These are phyloP conservation scores for Anthonomus grandis DNA, from an alignment of 1,140 invertebrate species.

Conservation along the genomic window DNA sequence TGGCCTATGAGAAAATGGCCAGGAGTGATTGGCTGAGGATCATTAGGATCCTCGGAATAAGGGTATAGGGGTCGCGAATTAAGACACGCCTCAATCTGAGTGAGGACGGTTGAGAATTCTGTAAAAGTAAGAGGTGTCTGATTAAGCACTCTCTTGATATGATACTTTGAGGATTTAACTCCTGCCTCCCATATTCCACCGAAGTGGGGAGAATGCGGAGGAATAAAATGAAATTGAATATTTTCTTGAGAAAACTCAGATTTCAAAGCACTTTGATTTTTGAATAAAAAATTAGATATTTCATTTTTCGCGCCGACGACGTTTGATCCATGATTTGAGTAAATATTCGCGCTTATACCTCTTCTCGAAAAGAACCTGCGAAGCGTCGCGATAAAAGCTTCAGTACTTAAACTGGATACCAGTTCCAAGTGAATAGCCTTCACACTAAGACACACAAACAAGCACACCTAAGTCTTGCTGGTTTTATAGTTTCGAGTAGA, in stretches of 20 bases:
- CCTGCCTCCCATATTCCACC: constrained; percentile 28
- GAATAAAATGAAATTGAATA: constrained; percentile 19
- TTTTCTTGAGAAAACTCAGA: not conserved
- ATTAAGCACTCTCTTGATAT: constrained; percentile 33
- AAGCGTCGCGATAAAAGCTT: constrained; percentile 37
- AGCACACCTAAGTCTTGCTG: constrained; percentile 7
- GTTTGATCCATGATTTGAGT: constrained; percentile 42
- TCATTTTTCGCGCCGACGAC: constrained; percentile 39
- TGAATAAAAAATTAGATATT: constrained; percentile 23
- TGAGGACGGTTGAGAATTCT: constrained; percentile 33
- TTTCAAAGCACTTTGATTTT: constrained; percentile 5
- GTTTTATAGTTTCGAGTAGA: constrained; percentile 21
- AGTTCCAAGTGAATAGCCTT: constrained; percentile 43
- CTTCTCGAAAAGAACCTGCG: constrained; percentile 34
- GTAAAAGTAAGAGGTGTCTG: constrained; percentile 37
- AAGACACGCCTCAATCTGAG: constrained; percentile 34
- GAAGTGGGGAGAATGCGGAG: constrained; percentile 10
- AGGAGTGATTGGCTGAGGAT: constrained; percentile 37
- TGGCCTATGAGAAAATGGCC: constrained; percentile 46
- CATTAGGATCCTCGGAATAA: constrained; percentile 16
- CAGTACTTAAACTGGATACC: constrained; percentile 30
- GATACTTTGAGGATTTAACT: constrained; percentile 36
- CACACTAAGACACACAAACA: constrained; percentile 18
- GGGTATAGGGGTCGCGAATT: constrained; percentile 42
- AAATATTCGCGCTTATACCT: constrained; percentile 34